These are phyloP conservation scores for Actinemys pallida DNA, from an alignment of 2,113 vertebrate genomes.

Conservation along the genomic window DNA sequence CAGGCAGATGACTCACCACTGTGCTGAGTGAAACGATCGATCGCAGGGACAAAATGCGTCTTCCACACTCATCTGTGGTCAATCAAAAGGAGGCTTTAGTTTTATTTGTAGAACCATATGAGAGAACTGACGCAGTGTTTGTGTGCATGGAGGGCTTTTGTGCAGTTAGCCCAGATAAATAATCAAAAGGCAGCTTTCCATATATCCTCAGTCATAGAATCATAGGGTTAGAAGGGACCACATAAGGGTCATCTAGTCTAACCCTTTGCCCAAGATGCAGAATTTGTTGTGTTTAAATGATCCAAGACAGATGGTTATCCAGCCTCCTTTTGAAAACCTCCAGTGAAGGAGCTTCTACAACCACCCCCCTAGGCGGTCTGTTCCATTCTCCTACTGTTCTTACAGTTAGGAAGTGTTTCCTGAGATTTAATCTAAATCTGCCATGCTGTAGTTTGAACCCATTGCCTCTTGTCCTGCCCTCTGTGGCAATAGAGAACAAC, in stretches of 20 bases:
- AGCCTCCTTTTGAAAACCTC: not conserved
- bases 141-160: not conserved
- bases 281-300: not conserved
- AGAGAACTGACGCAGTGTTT: rapidly evolving
- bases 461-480: not conserved
- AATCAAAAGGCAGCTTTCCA: not conserved
- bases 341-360: not conserved
- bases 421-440: not conserved
- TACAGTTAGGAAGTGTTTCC: not conserved
- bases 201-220: not conserved
- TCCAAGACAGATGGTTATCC: not conserved
- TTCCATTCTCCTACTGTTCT: not conserved
- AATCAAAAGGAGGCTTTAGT: not conserved
- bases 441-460: not conserved
- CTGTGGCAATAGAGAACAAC: not conserved
- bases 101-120: not conserved
- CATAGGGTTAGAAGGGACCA: not conserved
- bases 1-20: not conserved
- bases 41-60: not conserved
- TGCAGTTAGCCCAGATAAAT: not conserved
- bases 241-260: not conserved
- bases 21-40: not conserved
- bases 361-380: not conserved
- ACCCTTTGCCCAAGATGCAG: not conserved
- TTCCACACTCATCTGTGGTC: not conserved